Conservation (phyloP, 2,888 invertebrate genomes). For the Dynastes tityus region DNA sequence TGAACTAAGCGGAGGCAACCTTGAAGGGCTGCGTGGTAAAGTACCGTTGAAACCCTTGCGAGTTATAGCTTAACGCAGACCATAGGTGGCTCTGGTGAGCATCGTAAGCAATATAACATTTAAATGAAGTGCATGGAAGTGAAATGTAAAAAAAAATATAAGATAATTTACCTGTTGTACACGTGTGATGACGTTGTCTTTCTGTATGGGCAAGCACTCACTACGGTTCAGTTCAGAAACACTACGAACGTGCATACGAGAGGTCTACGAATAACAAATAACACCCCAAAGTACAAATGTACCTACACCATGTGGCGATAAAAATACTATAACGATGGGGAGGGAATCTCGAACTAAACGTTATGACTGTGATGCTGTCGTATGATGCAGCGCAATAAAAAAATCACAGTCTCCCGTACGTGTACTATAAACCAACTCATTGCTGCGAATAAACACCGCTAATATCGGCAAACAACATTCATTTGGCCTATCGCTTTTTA, state of each 20-base stretch:
- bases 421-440: constrained; percentile 15
- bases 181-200: neutral
- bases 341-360: constrained; percentile 52
- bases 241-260: constrained; percentile 52
- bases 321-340: constrained; percentile 58
- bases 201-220: neutral
- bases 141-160: neutral
- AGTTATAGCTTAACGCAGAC: constrained; percentile 50
- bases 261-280: constrained; percentile 61
- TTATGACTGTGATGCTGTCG: constrained; percentile 55
- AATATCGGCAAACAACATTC: constrained; percentile 69
- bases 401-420: constrained; percentile 36
- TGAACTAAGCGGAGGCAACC: constrained; percentile 58
- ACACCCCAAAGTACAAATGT: constrained; percentile 59
- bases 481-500: constrained; percentile 60
- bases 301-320: constrained; percentile 59
- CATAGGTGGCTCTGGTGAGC: constrained; percentile 56
- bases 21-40: constrained; percentile 57
- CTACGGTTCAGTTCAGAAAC: neutral
- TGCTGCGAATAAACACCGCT: constrained; percentile 62
- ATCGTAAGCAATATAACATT: constrained; percentile 17
- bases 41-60: constrained; percentile 53
- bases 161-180: constrained; percentile 13
- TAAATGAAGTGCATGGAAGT: neutral
- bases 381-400: neutral